phyloP scores from a whole-genome alignment of 2,113 vertebrate genomes.

The Marcusenius ussheri region DNA sequence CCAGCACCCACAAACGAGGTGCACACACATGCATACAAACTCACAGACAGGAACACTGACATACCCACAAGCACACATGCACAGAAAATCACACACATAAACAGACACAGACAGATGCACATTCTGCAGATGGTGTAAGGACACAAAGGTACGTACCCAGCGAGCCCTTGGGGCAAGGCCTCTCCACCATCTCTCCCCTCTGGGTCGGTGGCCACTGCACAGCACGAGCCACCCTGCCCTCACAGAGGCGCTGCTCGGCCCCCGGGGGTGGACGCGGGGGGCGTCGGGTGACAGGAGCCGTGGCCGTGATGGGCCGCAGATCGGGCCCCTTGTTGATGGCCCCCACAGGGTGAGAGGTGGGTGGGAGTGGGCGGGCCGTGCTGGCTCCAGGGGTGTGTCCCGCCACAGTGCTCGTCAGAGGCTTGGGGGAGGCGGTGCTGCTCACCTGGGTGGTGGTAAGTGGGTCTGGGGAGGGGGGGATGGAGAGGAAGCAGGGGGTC shows the following conservation, averaged over 20 bases:
- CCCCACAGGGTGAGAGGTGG: constrained; percentile 75
- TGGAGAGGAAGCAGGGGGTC: neutral
- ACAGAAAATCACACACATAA: neutral
- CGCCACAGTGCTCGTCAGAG: constrained; percentile 47
- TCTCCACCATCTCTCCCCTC: constrained; percentile 78
- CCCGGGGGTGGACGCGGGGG: constrained; percentile 68
- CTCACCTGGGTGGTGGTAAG: constrained; percentile 69
- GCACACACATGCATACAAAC: neutral
- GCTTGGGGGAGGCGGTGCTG: constrained; percentile 63
- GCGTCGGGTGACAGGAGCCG: constrained; percentile 68
- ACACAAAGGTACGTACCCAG: constrained; percentile 51
- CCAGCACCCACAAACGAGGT: neutral
- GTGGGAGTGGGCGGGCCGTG: constrained; percentile 66
- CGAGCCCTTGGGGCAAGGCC: constrained; percentile 84
- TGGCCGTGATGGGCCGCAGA: constrained; percentile 72
- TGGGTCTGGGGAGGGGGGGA: constrained; percentile 55
- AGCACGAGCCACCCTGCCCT: constrained; percentile 65
- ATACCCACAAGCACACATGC: neutral
- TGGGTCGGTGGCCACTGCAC: constrained; percentile 81
- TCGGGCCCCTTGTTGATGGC: constrained; percentile 83
- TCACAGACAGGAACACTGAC: neutral
- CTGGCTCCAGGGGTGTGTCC: constrained; percentile 62
- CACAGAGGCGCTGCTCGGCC: constrained; percentile 67
- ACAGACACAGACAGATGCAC: neutral
- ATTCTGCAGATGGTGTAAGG: neutral